A percentile compares a stretch with the other conserved stretches of the same genome.
Evolutionary conservation across 2,888 invertebrate species (phyloP).

Genomic region (Drosophila nr. medialis): DNA sequence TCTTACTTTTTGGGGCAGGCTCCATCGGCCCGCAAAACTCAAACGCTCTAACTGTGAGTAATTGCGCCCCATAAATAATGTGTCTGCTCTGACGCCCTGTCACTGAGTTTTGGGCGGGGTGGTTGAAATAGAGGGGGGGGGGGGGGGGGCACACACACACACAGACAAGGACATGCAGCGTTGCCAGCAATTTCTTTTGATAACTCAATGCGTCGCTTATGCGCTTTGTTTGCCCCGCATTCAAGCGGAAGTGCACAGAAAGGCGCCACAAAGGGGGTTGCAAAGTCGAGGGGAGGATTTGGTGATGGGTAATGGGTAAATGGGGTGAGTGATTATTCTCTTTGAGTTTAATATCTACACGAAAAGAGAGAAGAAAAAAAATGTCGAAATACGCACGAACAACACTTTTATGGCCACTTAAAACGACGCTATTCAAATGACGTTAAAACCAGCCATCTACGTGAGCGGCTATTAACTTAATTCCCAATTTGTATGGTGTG

Average conservation of each 20-base stretch:
- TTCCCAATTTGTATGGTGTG: constrained; percentile 37
- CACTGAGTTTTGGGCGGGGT: constrained; percentile 11
- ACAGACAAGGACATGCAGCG: constrained; percentile 33
- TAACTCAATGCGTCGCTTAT: constrained; percentile 70
- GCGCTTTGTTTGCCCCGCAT: constrained; percentile 69
- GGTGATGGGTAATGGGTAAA: not conserved
- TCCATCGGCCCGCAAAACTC: not conserved
- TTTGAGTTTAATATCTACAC: constrained; percentile 34
- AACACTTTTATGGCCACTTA: constrained; percentile 61
- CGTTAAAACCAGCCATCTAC: constrained; percentile 44
- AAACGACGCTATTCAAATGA: constrained; percentile 52
- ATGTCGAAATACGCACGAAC: constrained; percentile 52
- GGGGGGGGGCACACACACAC: not conserved
- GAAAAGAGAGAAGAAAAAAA: not conserved
- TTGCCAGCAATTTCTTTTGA: constrained; percentile 66
- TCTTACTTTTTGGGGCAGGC: not conserved
- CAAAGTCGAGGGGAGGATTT: not conserved
- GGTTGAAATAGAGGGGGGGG: not conserved
- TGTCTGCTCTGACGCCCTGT: constrained; percentile 64
- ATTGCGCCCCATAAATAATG: constrained; percentile 68
- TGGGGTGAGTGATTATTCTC: constrained; percentile 1
- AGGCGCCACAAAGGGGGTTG: not conserved
- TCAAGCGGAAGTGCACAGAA: constrained; percentile 65
- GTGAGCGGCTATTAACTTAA: constrained; percentile 46
- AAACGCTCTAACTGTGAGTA: constrained; percentile 42